Conservation (phyloP, 2,113 vertebrate genomes). For the Ciconia stormi region DNA sequence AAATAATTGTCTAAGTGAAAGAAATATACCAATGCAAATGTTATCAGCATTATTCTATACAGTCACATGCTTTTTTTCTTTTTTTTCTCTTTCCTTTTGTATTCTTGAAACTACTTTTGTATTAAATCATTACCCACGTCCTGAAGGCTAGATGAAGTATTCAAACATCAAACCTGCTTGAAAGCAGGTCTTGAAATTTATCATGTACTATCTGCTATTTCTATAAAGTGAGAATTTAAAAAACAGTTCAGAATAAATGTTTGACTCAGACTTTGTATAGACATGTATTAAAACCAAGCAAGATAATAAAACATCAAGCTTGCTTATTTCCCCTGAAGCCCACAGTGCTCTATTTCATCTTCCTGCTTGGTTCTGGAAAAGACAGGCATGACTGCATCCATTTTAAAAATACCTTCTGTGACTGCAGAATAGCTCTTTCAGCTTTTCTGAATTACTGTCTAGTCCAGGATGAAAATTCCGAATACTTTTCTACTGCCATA, state of each 20-base stretch:
- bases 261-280: neutral
- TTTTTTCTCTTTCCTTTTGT: neutral
- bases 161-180: neutral
- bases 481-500: neutral
- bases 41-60: neutral
- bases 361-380: neutral
- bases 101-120: neutral
- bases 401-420: neutral
- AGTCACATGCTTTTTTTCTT: too few relatives aligned
- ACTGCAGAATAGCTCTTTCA: neutral
- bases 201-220: neutral
- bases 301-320: neutral
- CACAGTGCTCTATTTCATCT: neutral
- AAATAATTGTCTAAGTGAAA: neutral
- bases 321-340: neutral
- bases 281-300: neutral
- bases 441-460: neutral
- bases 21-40: neutral
- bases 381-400: rapidly evolving
- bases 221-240: neutral
- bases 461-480: neutral
- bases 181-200: neutral
- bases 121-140: neutral
- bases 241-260: neutral
- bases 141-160: neutral